Base-by-base conservation (phyloP, 2,113 vertebrate genomes). In the Otolemur garnettii region DNA sequence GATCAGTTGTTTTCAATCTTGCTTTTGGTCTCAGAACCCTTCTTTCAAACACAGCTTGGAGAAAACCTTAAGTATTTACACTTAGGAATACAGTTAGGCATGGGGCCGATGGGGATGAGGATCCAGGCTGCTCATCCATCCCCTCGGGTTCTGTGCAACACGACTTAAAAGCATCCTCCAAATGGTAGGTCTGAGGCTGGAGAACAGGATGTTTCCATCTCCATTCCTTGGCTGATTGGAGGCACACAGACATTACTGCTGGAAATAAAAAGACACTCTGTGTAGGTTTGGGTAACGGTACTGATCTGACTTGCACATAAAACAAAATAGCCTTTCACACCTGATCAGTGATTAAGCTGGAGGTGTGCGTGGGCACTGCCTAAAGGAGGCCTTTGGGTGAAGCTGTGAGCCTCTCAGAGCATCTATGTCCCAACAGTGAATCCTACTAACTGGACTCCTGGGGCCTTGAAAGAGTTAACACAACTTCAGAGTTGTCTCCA, bases 401-500 rank as follows among this genome's bases (percentile, higher is more conserved):
- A 95, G 64, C 53, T 5, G 1, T 38, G 72, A 0, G 33, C 26
- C 35, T 71, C 17, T 50, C 14, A 17, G 4, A 57, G 35, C 22
- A 35, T 30, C 57, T 7, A 30, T 90, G 14, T n/a, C 22, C 53
- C 24, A 26, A 85, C 22, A 30, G 15, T 59, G 1, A 50, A 28
- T 77, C 66, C 38, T 53, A 19, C 69, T 68, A 33, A 93, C 4
- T 35, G 17, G 68, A 85, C n/a, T 78, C 55, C 64, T 42, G 21
- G 50, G 30, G 22, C 1, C 35, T 75, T n/a, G 79, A 85, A 97
- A 90, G 95, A 91, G 94, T 97, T 97, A 96, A 97, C 19, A 53
- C 3, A 62, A 7, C 30, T 55, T 86, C 45, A 33, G 78, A 53
- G 19, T 62, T 33, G 42, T 75, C 68, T 96, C 35, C 26, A 15